Evolutionary conservation across 2,113 vertebrate genomes (phyloP), one percentile per base, ranked within the genome.

Genomic region (Hemibagrus wyckioides): DNA sequence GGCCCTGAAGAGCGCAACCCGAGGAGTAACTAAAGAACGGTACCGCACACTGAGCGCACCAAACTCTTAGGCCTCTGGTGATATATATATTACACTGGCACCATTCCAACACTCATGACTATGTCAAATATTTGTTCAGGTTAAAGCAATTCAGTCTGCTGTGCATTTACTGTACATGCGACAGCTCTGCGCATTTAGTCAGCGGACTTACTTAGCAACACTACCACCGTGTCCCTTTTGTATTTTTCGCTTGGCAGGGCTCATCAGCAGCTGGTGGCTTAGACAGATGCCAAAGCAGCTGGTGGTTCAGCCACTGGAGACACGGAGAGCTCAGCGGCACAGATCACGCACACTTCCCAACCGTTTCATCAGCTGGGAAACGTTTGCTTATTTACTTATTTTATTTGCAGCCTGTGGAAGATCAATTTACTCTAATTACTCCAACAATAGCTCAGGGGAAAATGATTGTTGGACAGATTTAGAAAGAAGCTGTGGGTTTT

Each of bases 211-310:
- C 41, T 59, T 61, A 61, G 56, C 33, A 48, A 75, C 15, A 50
- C 57, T 61, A 44, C n/a, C 33, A 75, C 52, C 23, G 39, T 23
- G 67, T 63, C 50, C 30, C 59, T 57, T 61, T n/a, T 67, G 52
- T 69, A 59, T 80, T 2, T 54, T 87, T 79, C 65, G n/a, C 54
- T 48, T 82, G 79, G 44, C 39, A 79, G 48, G 73, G 75, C 44
- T 39, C 25, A 61, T 84, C 44, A 28, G 33, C 77, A 75, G 48
- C n/a, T 84, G 25, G 33, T 54, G 6, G 82, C 30, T 41, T 15
- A 77, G 69, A 63, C 87, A 82, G 75, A 86, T 79, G 81, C 33
- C 39, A 44, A 25, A 63, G 48, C 36, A 85, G 69, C 52, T 85
- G 77, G 33, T 80, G 65, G 33, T 69, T 82, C n/a, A 6, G 25